Evolutionary conservation across 2,797 vertebrate species (phyloP).

Genomic region (Nyctibius grandis): DNA sequence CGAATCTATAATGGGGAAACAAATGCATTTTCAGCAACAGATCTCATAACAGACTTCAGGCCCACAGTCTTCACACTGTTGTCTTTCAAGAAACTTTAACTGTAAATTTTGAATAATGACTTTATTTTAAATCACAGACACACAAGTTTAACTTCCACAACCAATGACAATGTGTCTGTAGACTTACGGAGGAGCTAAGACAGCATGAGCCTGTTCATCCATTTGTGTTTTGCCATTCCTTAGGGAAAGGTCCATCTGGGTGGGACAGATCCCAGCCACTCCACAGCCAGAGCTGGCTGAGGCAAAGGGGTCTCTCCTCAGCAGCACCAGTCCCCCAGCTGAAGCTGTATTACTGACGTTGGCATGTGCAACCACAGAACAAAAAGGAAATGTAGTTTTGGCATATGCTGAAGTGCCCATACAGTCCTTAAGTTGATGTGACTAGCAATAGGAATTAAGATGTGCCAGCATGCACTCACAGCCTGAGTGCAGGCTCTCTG

Average conservation of each 20-base stretch:
- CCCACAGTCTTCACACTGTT: background rate
- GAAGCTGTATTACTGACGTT: fast-evolving
- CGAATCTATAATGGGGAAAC: background rate
- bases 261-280: background rate
- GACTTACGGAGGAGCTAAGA: background rate
- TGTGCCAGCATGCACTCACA: background rate
- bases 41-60: background rate
- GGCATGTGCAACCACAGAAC: background rate
- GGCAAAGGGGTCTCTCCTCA: fast-evolving
- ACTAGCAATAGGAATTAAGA: background rate
- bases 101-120: background rate
- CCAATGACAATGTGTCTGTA: background rate
- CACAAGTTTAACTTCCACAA: background rate
- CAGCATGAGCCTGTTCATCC: fast-evolving
- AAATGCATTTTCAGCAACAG: background rate
- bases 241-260: background rate
- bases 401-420: background rate
- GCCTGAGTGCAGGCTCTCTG: background rate
- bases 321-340: background rate
- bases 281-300: background rate
- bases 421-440: background rate
- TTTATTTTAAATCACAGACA: background rate
- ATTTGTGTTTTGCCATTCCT: background rate
- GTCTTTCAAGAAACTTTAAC: background rate
- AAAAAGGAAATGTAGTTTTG: background rate